These are phyloP conservation scores for Cryptotermes secundus DNA, from an alignment of 1,140 invertebrate genomes.

Conservation along the genomic window DNA sequence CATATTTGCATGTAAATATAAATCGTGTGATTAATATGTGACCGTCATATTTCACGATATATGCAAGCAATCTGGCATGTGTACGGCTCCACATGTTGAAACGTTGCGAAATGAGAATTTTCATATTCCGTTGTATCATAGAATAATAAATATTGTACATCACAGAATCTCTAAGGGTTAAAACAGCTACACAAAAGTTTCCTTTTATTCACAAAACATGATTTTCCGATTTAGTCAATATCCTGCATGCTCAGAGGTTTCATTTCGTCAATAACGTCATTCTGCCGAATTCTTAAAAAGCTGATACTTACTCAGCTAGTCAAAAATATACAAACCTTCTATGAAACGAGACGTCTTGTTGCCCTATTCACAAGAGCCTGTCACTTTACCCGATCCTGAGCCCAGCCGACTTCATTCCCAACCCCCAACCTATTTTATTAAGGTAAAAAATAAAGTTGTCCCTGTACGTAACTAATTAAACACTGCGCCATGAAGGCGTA, in stretches of 20 bases:
- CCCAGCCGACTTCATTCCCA: neutral
- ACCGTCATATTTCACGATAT: neutral
- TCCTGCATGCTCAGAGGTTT: neutral
- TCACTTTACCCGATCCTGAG: neutral
- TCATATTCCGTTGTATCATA: neutral
- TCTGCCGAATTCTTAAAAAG: no score
- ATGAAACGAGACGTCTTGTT: neutral
- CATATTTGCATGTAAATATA: constrained; percentile 2
- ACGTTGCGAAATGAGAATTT: neutral
- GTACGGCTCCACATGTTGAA: neutral
- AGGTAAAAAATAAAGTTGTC: no score
- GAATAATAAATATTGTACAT: neutral
- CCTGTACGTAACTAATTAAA: no score
- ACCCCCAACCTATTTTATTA: no score
- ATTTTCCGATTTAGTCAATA: neutral
- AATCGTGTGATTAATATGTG: neutral
- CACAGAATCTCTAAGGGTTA: neutral
- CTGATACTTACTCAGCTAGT: neutral
- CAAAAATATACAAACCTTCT: neutral
- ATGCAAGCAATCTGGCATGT: neutral
- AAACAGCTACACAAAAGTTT: neutral
- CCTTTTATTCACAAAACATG: neutral
- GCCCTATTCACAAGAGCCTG: neutral
- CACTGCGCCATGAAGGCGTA: no score
- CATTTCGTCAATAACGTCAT: no score